Conservation (phyloP, 2,888 invertebrate species). For the Cheilosia grossa region DNA sequence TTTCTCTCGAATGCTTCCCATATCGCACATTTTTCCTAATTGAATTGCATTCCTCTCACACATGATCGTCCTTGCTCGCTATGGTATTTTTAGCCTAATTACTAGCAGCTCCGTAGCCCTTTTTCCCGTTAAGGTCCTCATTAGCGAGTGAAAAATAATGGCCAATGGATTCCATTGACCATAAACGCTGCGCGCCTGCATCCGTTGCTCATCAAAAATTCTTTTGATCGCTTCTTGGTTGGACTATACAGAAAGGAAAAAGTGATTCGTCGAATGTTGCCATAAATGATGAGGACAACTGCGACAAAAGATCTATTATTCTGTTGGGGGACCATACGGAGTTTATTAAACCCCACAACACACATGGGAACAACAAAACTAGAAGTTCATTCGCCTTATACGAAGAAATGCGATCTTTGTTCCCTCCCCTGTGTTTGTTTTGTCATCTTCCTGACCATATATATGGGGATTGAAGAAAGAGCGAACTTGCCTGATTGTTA, state of each 20-base stretch:
- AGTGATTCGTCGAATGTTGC: conserved; percentile 70
- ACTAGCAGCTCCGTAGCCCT: conserved; percentile 52
- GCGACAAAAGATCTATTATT: conserved; percentile 64
- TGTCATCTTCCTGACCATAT: conserved; percentile 50
- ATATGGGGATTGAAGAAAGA: conserved; percentile 43
- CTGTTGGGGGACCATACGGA: conserved; percentile 54
- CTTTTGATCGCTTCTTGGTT: conserved; percentile 62
- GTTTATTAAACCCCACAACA: conserved; percentile 66
- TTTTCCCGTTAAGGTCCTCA: conserved; percentile 75
- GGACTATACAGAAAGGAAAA: conserved; percentile 53
- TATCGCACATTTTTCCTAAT: conserved; percentile 73
- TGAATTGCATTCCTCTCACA: conserved; percentile 74
- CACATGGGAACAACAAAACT: conserved; percentile 46
- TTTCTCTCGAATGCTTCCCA: conserved; percentile 66
- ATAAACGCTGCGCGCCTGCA: conserved; percentile 61
- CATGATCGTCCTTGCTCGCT: conserved; percentile 71
- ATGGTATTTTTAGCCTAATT: conserved; percentile 72
- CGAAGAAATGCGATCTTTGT: conserved; percentile 48
- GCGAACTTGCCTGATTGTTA: conserved; percentile 48
- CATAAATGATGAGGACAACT: conserved; percentile 45
- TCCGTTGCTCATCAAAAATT: conserved; percentile 74
- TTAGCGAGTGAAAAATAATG: conserved; percentile 73
- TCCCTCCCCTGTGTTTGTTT: conserved; percentile 3
- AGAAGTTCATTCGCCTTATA: conserved; percentile 68
- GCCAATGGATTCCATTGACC: conserved; percentile 68